A percentile compares a stretch with the other conserved stretches of the same genome.
Evolutionary conservation across 2,797 vertebrate species (phyloP).

Genomic region (Peromyscus attwateri): DNA sequence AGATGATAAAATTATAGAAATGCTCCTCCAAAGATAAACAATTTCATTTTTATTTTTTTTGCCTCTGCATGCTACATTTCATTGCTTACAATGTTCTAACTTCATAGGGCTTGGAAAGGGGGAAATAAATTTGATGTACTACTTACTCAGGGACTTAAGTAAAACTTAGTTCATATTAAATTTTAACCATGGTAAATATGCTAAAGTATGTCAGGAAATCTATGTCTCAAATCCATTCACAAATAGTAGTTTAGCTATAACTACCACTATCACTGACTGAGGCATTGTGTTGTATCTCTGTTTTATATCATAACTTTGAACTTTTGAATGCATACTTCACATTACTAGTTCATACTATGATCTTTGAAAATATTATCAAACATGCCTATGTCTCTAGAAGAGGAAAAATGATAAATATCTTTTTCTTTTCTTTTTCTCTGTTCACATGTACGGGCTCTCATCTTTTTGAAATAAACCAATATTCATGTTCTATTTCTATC

Average conservation of each 20-base stretch:
- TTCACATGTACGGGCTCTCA: neutral
- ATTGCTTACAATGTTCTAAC: constrained; percentile 1
- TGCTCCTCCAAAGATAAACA: neutral
- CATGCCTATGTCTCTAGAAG: neutral
- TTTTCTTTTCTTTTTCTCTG: neutral
- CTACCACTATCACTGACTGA: neutral
- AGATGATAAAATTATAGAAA: constrained; percentile 27
- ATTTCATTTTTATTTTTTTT: constrained; percentile 11
- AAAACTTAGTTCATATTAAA: neutral
- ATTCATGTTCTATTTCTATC: constrained; percentile 8
- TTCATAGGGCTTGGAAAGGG: neutral
- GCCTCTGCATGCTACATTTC: neutral
- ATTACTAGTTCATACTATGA: neutral
- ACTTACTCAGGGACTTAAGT: neutral
- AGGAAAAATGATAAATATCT: neutral
- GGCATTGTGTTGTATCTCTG: neutral
- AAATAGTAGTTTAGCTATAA: neutral
- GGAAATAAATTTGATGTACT: neutral
- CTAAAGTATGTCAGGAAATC: neutral
- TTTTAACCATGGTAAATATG: neutral
- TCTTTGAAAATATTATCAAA: constrained; percentile 24
- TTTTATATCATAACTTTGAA: neutral
- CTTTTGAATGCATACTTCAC: constrained; percentile 5
- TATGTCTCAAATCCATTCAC: neutral
- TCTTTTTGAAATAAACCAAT: constrained; percentile 30